Conservation (phyloP, 1,140 invertebrate genomes). For the Delia radicum region DNA sequence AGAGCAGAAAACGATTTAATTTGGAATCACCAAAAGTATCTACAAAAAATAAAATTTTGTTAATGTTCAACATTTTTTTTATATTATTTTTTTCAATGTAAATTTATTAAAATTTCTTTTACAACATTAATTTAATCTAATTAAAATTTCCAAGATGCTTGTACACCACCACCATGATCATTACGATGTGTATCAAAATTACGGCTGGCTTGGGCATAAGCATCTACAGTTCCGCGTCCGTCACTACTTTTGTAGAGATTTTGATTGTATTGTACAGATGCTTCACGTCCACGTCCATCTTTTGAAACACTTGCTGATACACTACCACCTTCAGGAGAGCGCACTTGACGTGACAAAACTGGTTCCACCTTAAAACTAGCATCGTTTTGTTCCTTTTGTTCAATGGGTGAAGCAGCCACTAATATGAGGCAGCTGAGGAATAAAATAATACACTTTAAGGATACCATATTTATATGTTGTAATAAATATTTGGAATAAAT, state of each 20-base stretch:
- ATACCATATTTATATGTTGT: background rate
- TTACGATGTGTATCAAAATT: conserved; percentile 46
- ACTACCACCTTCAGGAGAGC: background rate
- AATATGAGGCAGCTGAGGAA: background rate
- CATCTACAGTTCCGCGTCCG: conserved; percentile 44
- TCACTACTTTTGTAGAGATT: conserved; percentile 40
- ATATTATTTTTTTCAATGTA: too few species aligned
- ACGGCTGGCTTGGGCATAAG: conserved; percentile 42
- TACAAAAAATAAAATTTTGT: too few species aligned
- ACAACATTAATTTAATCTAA: background rate
- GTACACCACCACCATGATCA: conserved; percentile 29
- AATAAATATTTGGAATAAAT: too few species aligned
- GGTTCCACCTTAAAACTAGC: background rate
- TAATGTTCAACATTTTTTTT: too few species aligned
- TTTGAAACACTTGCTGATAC: conserved; percentile 13
- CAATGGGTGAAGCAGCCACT: background rate
- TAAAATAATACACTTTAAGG: background rate
- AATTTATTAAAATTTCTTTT: too few species aligned
- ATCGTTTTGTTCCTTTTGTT: background rate
- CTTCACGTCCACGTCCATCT: conserved; percentile 38
- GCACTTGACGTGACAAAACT: background rate
- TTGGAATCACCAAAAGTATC: too few species aligned
- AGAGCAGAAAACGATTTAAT: too few species aligned
- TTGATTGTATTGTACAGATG: conserved; percentile 41
- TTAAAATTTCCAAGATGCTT: conserved; percentile 37